Base-by-base conservation (phyloP, 92 coral and sea anemone genomes). In the Porites divaricata region DNA sequence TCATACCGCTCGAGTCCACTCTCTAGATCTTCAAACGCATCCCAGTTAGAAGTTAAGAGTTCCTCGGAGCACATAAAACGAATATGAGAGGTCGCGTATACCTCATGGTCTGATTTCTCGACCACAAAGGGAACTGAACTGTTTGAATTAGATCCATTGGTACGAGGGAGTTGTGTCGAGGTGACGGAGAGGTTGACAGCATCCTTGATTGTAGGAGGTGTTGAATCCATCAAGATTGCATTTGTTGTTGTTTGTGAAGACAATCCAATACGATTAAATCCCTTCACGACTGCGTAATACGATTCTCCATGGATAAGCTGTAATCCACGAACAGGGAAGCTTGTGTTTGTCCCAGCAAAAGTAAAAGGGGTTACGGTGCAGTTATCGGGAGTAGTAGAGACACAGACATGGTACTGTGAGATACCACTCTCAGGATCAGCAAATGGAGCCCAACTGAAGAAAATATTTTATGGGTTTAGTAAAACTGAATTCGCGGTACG, bases 11-110 rank as follows among this genome's bases (percentile, higher is more conserved):
- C 81, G 15, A 92, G 68, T 26, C 89, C 88, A 83, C 93, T 92
- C 79, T 97, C 98, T 21, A 53, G 81, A 82, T 97, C 99, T 57
- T 89, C 88, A 82, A 92, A 93, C 81, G 91, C 94, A 72, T 95
- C 95, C 99, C 99, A 97, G 78, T 81, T 87, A 10, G 86, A 83
- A 51, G 87, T 78, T 59, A 95, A 67, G 21, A 91, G 81, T 28
- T 94, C 95, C 53, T 94, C 98, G 1, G 90, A 83, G 76, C 95
- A 94, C 52, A 65, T 88, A 17, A 94, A 92, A 17, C 88, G 69
- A 35, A 94, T 69, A 67, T 77, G 82, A 28, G 65, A 45, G 57
- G 84, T 80, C 21, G 56, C 52, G 61, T 61, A 26, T 23, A 80
- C 63, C 26, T 20, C 66, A 54, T 17, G 63, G 11, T 81, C 7